A percentile compares a stretch with the other conserved stretches of the same genome.
Evolutionary conservation across 2,888 invertebrate genomes (phyloP).

Genomic region (Antheraea assamensis): DNA sequence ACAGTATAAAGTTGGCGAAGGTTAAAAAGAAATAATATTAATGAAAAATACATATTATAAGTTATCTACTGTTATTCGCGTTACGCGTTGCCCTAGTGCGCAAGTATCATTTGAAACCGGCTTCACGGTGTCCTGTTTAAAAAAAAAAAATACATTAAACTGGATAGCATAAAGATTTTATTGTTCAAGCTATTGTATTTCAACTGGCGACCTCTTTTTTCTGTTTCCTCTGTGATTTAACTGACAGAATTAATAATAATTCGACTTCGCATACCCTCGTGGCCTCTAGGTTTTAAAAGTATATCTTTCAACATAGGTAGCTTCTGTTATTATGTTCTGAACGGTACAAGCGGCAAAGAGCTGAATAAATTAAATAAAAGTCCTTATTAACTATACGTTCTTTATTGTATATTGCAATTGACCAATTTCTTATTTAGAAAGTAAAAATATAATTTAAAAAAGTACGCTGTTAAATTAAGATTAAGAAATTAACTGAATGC

Average conservation of each 20-base stretch:
- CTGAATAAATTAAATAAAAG: too few relatives aligned
- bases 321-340: background rate
- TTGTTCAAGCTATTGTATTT: slow-evolving; percentile 35
- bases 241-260: background rate
- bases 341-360: background rate
- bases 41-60: too few relatives aligned
- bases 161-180: slow-evolving; percentile 42
- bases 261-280: background rate
- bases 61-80: too few relatives aligned
- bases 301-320: background rate
- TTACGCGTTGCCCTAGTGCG: slow-evolving; percentile 26
- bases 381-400: too few relatives aligned
- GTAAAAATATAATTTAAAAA: too few relatives aligned
- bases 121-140: slow-evolving; percentile 35
- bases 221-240: background rate
- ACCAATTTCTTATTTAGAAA: too few relatives aligned
- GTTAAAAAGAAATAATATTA: too few relatives aligned
- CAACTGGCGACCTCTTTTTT: slow-evolving; percentile 32
- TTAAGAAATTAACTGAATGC: too few relatives aligned
- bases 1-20: background rate
- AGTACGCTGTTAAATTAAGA: too few relatives aligned
- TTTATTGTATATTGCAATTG: too few relatives aligned
- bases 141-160: slow-evolving; percentile 38
- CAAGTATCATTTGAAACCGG: slow-evolving; percentile 36
- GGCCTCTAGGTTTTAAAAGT: background rate